A percentile compares a stretch with the other conserved stretches of the same genome.
Evolutionary conservation across 1,140 invertebrate genomes (phyloP).

Genomic region (Drosophila littoralis): DNA sequence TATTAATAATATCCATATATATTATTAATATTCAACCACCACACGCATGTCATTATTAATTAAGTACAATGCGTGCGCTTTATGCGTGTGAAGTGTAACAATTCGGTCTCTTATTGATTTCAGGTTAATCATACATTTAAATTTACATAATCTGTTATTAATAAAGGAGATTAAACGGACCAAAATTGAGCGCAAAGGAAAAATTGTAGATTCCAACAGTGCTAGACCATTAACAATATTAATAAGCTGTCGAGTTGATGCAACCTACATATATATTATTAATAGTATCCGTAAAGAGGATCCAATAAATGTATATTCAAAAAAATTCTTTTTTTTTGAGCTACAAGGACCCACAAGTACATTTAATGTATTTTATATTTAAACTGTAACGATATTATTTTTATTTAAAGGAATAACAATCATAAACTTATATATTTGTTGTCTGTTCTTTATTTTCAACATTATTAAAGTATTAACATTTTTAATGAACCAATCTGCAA

Average conservation of each 20-base stretch:
- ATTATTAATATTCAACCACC: constrained; percentile 17
- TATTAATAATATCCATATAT: constrained; percentile 24
- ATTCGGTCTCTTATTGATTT: constrained; percentile 62
- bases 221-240: constrained; percentile 37
- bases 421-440: neutral
- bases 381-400: too few species aligned
- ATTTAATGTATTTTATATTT: too few species aligned
- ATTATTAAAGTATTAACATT: neutral
- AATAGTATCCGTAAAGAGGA: neutral
- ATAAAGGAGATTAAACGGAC: constrained; percentile 63
- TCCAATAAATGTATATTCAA: too few species aligned
- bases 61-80: constrained; percentile 60
- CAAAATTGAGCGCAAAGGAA: constrained; percentile 8
- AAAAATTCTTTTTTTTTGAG: too few species aligned
- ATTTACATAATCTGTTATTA: constrained; percentile 79
- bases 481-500: constrained; percentile 14
- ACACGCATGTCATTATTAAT: constrained; percentile 60
- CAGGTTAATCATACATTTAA: constrained; percentile 71
- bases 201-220: constrained; percentile 19
- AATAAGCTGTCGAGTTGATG: constrained; percentile 18
- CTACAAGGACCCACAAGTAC: too few species aligned
- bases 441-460: neutral
- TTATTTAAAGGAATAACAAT: neutral
- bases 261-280: constrained; percentile 1
- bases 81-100: constrained; percentile 32